Evolutionary conservation across 2,888 invertebrate species (phyloP), one percentile per base, ranked within the genome.

Genomic region (Chrysodeixis includens): DNA sequence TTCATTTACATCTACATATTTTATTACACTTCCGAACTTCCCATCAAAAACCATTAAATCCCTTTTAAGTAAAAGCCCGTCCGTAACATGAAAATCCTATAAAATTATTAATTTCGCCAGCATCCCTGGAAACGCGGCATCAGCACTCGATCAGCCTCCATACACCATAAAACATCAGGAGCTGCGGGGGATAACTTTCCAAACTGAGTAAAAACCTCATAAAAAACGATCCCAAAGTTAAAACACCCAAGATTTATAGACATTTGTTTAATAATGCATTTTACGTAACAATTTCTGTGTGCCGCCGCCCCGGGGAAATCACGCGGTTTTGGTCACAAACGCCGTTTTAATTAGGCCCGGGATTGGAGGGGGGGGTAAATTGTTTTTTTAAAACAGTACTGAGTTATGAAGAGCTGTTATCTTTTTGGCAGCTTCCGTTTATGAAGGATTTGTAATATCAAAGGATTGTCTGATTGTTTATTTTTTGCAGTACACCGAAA

Each of bases 251-350:
- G 76, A 79, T 79, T 79, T 79, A 79, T 69, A 67, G 56, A 67
- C 67, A 20, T 66, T 71, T 61, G 67, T 79, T 79, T 62, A 79
- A 78, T 79, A 75, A 75, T 79, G 78, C 81, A 80, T 81, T 80
- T 75, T 65, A 62, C 62, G 76, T 71, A 62, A 62, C 56, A 67
- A 69, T 66, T 62, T 56, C 58, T 30, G 3, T 26, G 2, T 26
- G 26, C 26, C 51, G 6, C 57, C 22, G 55, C 78, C 63, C 71
- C 52, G 68, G 81, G 79, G 79, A 81, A 81, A 79, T 79, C 64
- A 69, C 40, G 60, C 35, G 72, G 66, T 63, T 64, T 66, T 60
- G 62, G 67, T 66, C 70, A 71, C 63, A 61, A 71, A 65, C 74
- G 46, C 53, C 30, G 66, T 69, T 80, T 79, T 79, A 80, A 81